Conservation (phyloP, 2,888 invertebrate species). For the Chesias legatella region DNA sequence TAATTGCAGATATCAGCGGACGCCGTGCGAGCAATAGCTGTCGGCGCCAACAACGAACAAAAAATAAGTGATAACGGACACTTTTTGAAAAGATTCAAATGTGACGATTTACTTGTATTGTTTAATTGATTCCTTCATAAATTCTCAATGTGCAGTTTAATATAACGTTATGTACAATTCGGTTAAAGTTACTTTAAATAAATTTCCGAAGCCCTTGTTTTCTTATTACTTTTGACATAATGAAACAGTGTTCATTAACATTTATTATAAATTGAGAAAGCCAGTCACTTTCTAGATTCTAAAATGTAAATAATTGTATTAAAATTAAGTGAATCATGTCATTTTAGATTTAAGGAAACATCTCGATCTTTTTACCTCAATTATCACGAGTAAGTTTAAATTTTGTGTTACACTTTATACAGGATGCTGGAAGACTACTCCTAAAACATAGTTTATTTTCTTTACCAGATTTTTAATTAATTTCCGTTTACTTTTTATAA, state of each 20-base stretch:
- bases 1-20: constrained; percentile 70
- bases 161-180: constrained; percentile 56
- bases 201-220: constrained; percentile 47
- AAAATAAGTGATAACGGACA: constrained; percentile 66
- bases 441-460: no score
- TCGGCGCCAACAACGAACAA: constrained; percentile 72
- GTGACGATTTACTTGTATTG: constrained; percentile 39
- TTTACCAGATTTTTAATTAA: no score
- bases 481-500: no score
- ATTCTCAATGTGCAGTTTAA: constrained; percentile 57
- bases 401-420: constrained; percentile 27
- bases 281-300: constrained; percentile 62
- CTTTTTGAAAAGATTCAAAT: constrained; percentile 34
- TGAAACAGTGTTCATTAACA: constrained; percentile 58
- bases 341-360: constrained; percentile 52
- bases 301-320: constrained; percentile 62
- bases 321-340: constrained; percentile 54
- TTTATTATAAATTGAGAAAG: constrained; percentile 56
- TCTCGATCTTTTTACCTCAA: constrained; percentile 66
- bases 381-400: constrained; percentile 36
- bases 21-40: constrained; percentile 70
- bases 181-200: constrained; percentile 47
- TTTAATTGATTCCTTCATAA: constrained; percentile 49
- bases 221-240: constrained; percentile 42
- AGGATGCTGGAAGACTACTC: no score